Evolutionary conservation across 2,888 invertebrate genomes (phyloP).

Genomic region (Agrotis segetum): DNA sequence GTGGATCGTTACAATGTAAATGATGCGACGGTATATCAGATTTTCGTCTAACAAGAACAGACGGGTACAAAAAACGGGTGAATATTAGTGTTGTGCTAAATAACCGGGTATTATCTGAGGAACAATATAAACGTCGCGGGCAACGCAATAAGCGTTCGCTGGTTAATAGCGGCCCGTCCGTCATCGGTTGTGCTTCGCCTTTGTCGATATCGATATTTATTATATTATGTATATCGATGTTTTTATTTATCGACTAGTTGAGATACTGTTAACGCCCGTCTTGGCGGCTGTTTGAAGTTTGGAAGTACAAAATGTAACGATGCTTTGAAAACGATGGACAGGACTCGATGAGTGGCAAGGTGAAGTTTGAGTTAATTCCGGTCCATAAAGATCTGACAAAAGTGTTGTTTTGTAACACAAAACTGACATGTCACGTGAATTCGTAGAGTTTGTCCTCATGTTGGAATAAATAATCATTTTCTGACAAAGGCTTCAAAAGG

Average conservation of each 20-base stretch:
- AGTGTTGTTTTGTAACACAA: neutral
- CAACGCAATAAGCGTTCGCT: constrained; percentile 80
- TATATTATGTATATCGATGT: constrained; percentile 65
- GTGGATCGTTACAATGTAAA: constrained; percentile 57
- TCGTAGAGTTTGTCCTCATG: neutral
- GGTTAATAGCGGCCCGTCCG: constrained; percentile 81
- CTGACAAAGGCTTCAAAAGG: neutral
- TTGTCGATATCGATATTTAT: constrained; percentile 69
- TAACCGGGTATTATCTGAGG: constrained; percentile 83
- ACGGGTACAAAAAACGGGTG: constrained; percentile 77
- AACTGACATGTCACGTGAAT: neutral
- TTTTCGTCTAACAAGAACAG: constrained; percentile 75
- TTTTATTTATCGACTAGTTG: constrained; percentile 57
- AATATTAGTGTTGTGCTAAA: constrained; percentile 84
- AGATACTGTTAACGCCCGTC: constrained; percentile 55
- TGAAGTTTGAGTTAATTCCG: constrained; percentile 4
- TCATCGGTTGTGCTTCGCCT: constrained; percentile 73
- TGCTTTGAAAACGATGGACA: constrained; percentile 31
- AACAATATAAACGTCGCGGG: constrained; percentile 84
- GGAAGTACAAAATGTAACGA: constrained; percentile 49
- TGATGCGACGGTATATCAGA: constrained; percentile 51
- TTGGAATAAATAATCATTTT: neutral
- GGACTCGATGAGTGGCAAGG: constrained; percentile 3
- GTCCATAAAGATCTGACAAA: neutral
- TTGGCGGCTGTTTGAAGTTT: constrained; percentile 52